A percentile compares a stretch with the other conserved stretches of the same genome.
phyloP scores from a whole-genome alignment of 53 echinoderm and acorn worm genomes.

The Holothuria leucospilota region DNA sequence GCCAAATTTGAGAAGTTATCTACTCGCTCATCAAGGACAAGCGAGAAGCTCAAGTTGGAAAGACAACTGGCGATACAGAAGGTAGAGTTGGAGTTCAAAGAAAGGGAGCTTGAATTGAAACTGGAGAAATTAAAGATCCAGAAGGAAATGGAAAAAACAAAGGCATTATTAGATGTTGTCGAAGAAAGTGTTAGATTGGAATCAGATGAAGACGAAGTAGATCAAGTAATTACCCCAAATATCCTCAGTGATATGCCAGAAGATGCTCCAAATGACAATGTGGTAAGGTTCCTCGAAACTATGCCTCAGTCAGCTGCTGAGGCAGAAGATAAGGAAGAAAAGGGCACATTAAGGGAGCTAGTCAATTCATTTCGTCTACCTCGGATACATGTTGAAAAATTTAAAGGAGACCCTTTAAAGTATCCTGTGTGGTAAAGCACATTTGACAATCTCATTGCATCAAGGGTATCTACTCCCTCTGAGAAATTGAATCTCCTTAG shows the following conservation, averaged over 20 bases:
- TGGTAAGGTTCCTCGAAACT: not conserved
- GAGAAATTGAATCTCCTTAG: slow-evolving; percentile 38
- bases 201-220: not conserved
- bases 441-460: slow-evolving; percentile 16
- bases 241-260: not conserved
- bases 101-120: too few species aligned
- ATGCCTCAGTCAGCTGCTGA: not conserved
- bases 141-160: too few species aligned
- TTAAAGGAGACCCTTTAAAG: too few species aligned
- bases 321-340: not conserved
- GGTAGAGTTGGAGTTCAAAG: too few species aligned
- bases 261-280: not conserved
- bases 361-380: slow-evolving; percentile 43
- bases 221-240: not conserved
- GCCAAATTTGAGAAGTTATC: too few species aligned
- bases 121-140: too few species aligned
- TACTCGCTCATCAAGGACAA: too few species aligned
- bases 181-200: slow-evolving; percentile 1
- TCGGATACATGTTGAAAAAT: too few species aligned
- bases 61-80: too few species aligned
- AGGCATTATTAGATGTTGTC: too few species aligned
- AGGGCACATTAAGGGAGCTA: too few species aligned
- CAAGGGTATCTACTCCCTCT: not conserved
- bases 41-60: too few species aligned
- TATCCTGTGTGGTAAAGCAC: slow-evolving; percentile 2